Base-by-base conservation (phyloP, 2,888 invertebrate genomes). In the Nomada lathburiana region DNA sequence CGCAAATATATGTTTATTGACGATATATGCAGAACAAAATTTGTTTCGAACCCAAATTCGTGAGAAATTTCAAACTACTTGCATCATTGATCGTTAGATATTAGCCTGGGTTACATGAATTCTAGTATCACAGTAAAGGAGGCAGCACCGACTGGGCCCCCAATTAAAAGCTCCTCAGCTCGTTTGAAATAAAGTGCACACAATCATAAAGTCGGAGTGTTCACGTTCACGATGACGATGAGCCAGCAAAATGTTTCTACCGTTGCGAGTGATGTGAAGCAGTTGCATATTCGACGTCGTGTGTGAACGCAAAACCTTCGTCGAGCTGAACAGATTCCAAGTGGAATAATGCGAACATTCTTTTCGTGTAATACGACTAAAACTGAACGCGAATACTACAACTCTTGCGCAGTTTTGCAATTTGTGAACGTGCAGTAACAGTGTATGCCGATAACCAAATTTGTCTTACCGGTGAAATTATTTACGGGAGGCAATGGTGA, bases 111-210 rank as follows among this genome's bases (percentile, higher is more conserved):
- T 29, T 20, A 63, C 44, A 57, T 20, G 36, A 29, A 44, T 52
- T 23, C 26, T 23, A 42, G 36, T n/a, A 70, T 18, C 62, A 23
- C n/a, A 4, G 26, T 26, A 47, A 47, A 57, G 65, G 80, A 73
- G 82, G 82, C 81, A 82, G 82, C 82, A 81, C 81, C 68, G n/a
- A 53, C 81, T 71, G 53, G 76, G 55, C 68, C 57, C 50, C 59
- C n/a, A 80, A 81, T 81, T 81, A 71, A 63, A 64, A 60, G 57
- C 42, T 60, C 60, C n/a, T 26, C 63, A 2, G 26, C 50, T 59
- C 59, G 63, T 64, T 80, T 76, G 26, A 63, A 57, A 18, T 9
- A 52, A 67, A 42, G 23, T 29, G n/a, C 16, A 44, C 44, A 44
- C 55, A 36, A 16, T 52, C 29, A 23, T n/a, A 65, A 60, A 73